Conservation (phyloP, 2,113 vertebrate species). For the Grammomys surdaster region DNA sequence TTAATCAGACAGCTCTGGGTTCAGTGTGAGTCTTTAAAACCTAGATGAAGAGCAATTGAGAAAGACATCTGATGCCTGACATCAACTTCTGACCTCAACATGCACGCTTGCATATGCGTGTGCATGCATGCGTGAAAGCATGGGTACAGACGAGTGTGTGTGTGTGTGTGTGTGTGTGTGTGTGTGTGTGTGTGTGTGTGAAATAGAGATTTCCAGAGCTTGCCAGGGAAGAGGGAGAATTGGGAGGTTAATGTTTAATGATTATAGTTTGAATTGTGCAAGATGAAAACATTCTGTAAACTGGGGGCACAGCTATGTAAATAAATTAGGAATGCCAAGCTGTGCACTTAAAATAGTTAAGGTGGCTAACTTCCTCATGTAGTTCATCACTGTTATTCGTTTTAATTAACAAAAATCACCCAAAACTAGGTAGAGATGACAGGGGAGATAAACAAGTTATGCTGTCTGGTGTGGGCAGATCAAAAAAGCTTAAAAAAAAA, state of each 20-base stretch:
- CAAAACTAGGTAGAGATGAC: background rate
- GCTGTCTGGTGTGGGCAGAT: background rate
- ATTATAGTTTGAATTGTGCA: background rate
- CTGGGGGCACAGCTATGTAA: background rate
- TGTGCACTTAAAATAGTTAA: background rate
- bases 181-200: too few species aligned
- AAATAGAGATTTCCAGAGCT: background rate
- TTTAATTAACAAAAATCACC: background rate
- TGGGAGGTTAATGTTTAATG: background rate
- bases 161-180: too few species aligned
- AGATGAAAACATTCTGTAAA: background rate
- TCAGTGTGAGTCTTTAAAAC: background rate
- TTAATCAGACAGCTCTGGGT: background rate
- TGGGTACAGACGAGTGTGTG: too few species aligned
- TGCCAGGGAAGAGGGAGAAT: background rate
- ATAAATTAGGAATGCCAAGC: background rate
- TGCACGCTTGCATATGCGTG: accelerated
- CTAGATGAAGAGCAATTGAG: background rate
- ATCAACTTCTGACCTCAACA: background rate
- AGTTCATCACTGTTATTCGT: background rate
- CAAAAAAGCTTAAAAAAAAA: background rate
- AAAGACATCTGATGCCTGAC: background rate
- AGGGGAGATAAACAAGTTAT: background rate
- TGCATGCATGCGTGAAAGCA: too few species aligned
- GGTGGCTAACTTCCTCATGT: background rate